Evolutionary conservation across 2,797 vertebrate genomes (phyloP).

Genomic region (Paratrypauchen microcephalus): DNA sequence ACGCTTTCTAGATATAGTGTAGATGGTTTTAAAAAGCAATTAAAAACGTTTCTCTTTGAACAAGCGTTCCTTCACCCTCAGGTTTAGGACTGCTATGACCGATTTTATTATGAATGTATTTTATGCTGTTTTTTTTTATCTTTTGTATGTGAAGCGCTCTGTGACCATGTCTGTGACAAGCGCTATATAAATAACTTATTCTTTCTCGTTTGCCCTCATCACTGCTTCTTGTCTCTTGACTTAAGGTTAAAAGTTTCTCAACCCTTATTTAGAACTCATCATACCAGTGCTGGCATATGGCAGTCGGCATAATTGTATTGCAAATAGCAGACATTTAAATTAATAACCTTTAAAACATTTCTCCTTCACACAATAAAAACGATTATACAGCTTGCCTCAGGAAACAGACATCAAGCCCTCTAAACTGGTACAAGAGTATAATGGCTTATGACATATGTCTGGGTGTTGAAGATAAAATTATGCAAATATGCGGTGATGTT

Average conservation of each 20-base stretch:
- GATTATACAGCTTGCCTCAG: background rate
- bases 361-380: conserved; percentile 21
- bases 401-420: conserved; percentile 16
- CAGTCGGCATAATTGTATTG: conserved; percentile 48
- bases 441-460: conserved; percentile 11
- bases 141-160: too few relatives aligned
- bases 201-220: conserved; percentile 37
- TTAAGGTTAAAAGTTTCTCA: conserved; percentile 39
- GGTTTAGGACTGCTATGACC: too few relatives aligned
- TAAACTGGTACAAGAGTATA: conserved; percentile 16
- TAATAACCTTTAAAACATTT: conserved; percentile 46
- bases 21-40: too few relatives aligned
- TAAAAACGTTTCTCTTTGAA: too few relatives aligned
- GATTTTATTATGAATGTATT: too few relatives aligned
- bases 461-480: conserved; percentile 10
- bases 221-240: background rate
- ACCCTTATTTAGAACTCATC: conserved; percentile 56
- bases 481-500: background rate
- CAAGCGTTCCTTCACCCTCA: too few relatives aligned
- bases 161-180: too few relatives aligned
- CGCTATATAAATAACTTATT: too few relatives aligned
- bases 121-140: too few relatives aligned
- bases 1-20: too few relatives aligned
- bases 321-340: conserved; percentile 45
- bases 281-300: conserved; percentile 42